Base-by-base conservation (phyloP, 2,888 invertebrate species). In the Drosophila setosimentum region DNA sequence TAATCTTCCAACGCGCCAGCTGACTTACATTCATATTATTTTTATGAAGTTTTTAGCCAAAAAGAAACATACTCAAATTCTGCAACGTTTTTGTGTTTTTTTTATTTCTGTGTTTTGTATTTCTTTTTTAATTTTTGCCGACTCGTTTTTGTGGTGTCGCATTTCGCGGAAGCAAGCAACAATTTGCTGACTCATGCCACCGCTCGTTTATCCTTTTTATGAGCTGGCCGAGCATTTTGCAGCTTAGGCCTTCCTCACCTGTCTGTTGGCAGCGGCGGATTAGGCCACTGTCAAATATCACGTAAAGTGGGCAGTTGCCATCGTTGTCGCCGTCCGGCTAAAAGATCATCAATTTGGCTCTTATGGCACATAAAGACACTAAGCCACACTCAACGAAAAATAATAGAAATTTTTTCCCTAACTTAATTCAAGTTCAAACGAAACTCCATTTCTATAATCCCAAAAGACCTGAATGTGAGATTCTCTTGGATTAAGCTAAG, bases 341-440 rank as follows among this genome's bases (percentile, higher is more conserved):
- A 84, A 76, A 78, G 70, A 80, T 78, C 90, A 89, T 89, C 89
- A 90, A 87, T 87, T 82, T 82, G 57, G 61, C 69, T 78, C 85
- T 90, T 89, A 87, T 80, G 83, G 75, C 83, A 82, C 78, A 77
- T 67, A 51, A 67, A 49, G 64, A 76, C 77, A 67, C 59, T 70
- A 29, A 30, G 42, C 24, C 24, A 29, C 55, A 55, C 55, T 55
- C 13, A 13, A 4, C 35, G n/a, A 55, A 54, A 55, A 29, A n/a
- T n/a, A 29, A 3, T 50, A 3, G 29, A 21, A 2, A 24, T 16
- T 10, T 21, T 27, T 29, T 3, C n/a, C 13, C 13, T 16, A 27
- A 10, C 40, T n/a, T n/a, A 40, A 40, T 1, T 4, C n/a, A n/a
- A 40, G 7, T 21, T 2, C 13, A 21, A 7, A 21, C 21, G 13